A percentile compares a stretch with the other conserved stretches of the same genome.
phyloP scores from a whole-genome alignment of 1,140 invertebrate species.

The Drosophila mojavensis region DNA sequence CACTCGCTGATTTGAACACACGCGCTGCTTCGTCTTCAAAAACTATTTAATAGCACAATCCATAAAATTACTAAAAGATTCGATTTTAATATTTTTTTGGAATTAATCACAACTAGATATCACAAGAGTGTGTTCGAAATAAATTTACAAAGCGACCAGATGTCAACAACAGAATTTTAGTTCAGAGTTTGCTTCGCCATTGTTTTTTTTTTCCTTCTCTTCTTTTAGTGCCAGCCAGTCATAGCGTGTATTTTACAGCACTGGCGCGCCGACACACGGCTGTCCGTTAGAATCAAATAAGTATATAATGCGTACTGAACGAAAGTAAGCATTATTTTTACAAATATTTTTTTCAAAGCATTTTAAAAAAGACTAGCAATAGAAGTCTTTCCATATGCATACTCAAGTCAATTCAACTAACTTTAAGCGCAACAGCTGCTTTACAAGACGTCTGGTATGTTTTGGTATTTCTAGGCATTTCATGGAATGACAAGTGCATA shows the following conservation, averaged over 20 bases:
- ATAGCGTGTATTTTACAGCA: conserved; percentile 41
- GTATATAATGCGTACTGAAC: neutral
- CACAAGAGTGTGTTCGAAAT: conserved; percentile 61
- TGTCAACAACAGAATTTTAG: conserved; percentile 71
- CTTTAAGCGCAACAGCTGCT: conserved; percentile 36
- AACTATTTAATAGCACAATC: conserved; percentile 56
- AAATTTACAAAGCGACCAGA: conserved; percentile 68
- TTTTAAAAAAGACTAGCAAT: too few relatives aligned
- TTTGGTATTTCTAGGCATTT: conserved; percentile 40
- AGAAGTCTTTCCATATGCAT: neutral
- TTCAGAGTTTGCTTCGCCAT: conserved; percentile 68
- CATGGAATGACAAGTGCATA: conserved; percentile 14
- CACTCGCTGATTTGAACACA: conserved; percentile 29
- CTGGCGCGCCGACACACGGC: conserved; percentile 20
- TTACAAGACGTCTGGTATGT: conserved; percentile 9
- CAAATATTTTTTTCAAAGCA: neutral
- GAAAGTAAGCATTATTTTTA: neutral
- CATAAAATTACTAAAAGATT: conserved; percentile 58
- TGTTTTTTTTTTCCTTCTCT: conserved; percentile 49
- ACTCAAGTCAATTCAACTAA: conserved; percentile 1
- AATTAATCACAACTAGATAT: conserved; percentile 73
- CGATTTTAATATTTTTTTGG: conserved; percentile 26
- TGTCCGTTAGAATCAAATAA: conserved; percentile 38
- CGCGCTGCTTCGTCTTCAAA: conserved; percentile 36
- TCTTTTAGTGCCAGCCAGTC: conserved; percentile 45